Evolutionary conservation across 2,113 vertebrate species (phyloP).

Genomic region (Potamarius usumacintae): DNA sequence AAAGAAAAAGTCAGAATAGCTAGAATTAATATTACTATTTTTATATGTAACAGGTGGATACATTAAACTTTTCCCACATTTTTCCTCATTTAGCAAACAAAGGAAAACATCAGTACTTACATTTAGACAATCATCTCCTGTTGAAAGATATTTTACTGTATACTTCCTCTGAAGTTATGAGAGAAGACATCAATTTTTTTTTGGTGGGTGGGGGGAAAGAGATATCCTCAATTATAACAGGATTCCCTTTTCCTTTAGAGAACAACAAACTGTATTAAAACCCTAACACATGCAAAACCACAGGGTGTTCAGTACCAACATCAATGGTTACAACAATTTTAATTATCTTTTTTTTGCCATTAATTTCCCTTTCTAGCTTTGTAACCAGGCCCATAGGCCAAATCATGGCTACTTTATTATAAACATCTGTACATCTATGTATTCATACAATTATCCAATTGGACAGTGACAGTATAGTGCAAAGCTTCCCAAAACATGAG

Average conservation of each 20-base stretch:
- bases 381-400: background rate
- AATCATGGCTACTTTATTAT: background rate
- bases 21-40: constrained; percentile 36
- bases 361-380: background rate
- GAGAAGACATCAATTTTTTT: background rate
- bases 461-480: background rate
- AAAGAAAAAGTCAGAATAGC: background rate
- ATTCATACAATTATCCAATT: background rate
- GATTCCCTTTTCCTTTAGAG: background rate
- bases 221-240: background rate
- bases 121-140: constrained; percentile 12
- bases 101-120: constrained; percentile 27
- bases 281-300: constrained; percentile 28
- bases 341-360: background rate
- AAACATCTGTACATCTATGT: background rate
- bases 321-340: background rate
- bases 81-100: constrained; percentile 32
- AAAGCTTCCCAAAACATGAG: background rate
- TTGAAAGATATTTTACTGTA: background rate
- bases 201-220: background rate
- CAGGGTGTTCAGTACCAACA: background rate
- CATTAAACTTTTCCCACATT: constrained; percentile 45
- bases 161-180: background rate
- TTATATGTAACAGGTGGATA: constrained; percentile 44
- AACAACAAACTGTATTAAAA: background rate